These are phyloP conservation scores for Drosophila virilis DNA, from an alignment of 1,140 invertebrate genomes.

Conservation along the genomic window DNA sequence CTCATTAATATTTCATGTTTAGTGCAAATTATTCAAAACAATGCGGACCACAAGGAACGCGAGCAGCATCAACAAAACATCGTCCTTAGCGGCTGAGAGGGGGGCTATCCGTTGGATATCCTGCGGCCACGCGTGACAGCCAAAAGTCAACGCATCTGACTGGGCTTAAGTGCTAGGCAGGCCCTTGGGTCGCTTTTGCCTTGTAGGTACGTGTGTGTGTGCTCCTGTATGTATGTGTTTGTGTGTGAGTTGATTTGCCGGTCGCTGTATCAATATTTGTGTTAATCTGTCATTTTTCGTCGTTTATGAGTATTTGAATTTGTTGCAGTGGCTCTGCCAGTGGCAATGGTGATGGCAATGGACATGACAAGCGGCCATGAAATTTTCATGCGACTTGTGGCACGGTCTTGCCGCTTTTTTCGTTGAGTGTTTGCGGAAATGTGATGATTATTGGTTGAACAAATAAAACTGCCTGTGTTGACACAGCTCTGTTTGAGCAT, in stretches of 20 bases:
- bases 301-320: constrained; percentile 80
- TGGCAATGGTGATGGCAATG: constrained; percentile 8
- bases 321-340: constrained; percentile 34
- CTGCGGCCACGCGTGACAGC: constrained; percentile 52
- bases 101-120: constrained; percentile 24
- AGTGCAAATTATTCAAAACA: constrained; percentile 79
- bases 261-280: constrained; percentile 78
- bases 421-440: constrained; percentile 72
- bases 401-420: constrained; percentile 9
- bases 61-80: constrained; percentile 65
- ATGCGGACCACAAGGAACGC: constrained; percentile 62
- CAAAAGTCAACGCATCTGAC: constrained; percentile 49
- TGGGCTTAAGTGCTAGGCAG: constrained; percentile 44
- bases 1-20: constrained; percentile 82
- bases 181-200: constrained; percentile 14
- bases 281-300: constrained; percentile 82
- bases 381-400: constrained; percentile 67
- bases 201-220: constrained; percentile 12
- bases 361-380: constrained; percentile 55
- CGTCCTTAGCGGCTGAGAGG: neutral
- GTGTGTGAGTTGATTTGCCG: constrained; percentile 31
- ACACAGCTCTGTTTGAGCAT: constrained; percentile 31
- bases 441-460: constrained; percentile 77
- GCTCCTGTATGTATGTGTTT: neutral
- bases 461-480: constrained; percentile 55